phyloP scores from a whole-genome alignment of 2,113 vertebrate genomes.

The Pagrus major region DNA sequence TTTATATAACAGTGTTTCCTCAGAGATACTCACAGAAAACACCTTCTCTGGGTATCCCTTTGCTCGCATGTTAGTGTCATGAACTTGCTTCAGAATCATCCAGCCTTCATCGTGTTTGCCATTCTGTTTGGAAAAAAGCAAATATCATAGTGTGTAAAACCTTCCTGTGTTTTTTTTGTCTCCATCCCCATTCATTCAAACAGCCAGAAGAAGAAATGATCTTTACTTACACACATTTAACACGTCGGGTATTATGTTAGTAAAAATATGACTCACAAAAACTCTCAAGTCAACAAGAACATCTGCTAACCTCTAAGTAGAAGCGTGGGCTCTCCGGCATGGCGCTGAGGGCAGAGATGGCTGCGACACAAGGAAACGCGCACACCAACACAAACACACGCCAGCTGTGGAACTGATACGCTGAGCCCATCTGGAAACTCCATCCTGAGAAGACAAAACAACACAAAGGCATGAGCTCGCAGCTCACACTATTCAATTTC shows the following conservation, averaged over 20 bases:
- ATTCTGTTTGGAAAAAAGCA: slow-evolving; percentile 82
- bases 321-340: slow-evolving; percentile 98
- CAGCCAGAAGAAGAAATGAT: not conserved
- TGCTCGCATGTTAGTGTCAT: slow-evolving; percentile 97
- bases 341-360: slow-evolving; percentile 93
- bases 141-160: not conserved
- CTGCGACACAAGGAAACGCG: slow-evolving; percentile 94
- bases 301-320: slow-evolving; percentile 90
- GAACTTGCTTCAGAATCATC: slow-evolving; percentile 98
- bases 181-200: not conserved
- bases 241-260: not conserved
- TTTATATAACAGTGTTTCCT: not conserved
- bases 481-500: not conserved
- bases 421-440: slow-evolving; percentile 99
- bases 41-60: slow-evolving; percentile 95
- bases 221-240: not conserved
- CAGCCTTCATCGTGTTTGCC: slow-evolving; percentile 98
- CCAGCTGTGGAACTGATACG: slow-evolving; percentile 99
- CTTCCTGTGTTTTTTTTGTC: too few species aligned
- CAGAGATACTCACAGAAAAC: slow-evolving; percentile 90
- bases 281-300: slow-evolving; percentile 15
- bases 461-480: slow-evolving; percentile 4
- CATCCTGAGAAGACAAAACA: slow-evolving; percentile 85
- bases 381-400: slow-evolving; percentile 97
- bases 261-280: too few species aligned